phyloP scores from a whole-genome alignment of 2,888 invertebrate genomes.

The Hoplodrina blanda region DNA sequence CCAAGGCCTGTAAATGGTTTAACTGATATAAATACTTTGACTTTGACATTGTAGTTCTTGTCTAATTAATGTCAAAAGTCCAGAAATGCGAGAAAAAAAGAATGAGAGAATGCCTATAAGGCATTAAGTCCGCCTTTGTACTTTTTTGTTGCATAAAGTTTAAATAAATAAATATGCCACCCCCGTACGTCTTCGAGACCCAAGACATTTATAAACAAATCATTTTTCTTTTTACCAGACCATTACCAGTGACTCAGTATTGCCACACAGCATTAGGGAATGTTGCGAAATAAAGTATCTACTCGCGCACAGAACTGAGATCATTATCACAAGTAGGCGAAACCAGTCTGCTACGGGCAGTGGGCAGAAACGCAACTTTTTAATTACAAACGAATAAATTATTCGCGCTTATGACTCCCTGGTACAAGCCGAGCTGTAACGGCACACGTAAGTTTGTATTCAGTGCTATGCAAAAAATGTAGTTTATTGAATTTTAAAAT shows the following conservation, averaged over 20 bases:
- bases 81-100: no score
- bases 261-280: slow-evolving; percentile 57
- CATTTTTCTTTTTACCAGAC: slow-evolving; percentile 23
- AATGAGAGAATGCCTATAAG: no score
- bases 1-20: no score
- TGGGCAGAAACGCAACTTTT: slow-evolving; percentile 63
- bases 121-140: no score
- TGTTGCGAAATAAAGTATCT: slow-evolving; percentile 65
- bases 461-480: slow-evolving; percentile 41
- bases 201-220: neutral
- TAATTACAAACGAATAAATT: slow-evolving; percentile 59
- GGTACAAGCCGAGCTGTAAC: slow-evolving; percentile 40
- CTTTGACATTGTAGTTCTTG: neutral
- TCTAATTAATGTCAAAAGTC: neutral
- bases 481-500: slow-evolving; percentile 47
- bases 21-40: no score
- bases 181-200: neutral
- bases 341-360: slow-evolving; percentile 67
- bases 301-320: slow-evolving; percentile 55
- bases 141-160: no score
- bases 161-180: no score
- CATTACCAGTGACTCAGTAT: slow-evolving; percentile 46
- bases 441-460: slow-evolving; percentile 51
- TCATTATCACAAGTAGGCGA: slow-evolving; percentile 70
- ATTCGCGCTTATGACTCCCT: slow-evolving; percentile 52